Base-by-base conservation (phyloP, 1,140 invertebrate genomes). In the Drosophila baimaii region DNA sequence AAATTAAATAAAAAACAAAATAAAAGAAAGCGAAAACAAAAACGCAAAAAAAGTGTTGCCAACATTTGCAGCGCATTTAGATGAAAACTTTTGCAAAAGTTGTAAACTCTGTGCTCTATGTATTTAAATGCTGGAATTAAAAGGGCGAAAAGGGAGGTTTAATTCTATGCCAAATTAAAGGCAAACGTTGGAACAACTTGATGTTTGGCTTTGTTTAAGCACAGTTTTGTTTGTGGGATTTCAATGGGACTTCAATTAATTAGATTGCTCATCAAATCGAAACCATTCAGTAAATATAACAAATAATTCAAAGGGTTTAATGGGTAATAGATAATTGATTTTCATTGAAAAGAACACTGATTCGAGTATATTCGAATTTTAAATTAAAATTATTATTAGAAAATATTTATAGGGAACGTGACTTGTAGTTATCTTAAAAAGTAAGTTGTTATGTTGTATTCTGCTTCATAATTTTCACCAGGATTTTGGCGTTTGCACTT, bases 21-120 rank as follows among this genome's bases (percentile, higher is more conserved):
- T 27, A 55, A 33, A 35, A 21, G 13, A 21, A 59, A 8, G 10
- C 25, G 5, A 44, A 46, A 57, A 29, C 21, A 19, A 29, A 59
- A 46, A 19, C 9, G 46, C n/a, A n/a, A 54, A 64, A 69, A 73
- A 71, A 73, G 70, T 73, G 70, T 71, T 71, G 65, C 55, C 66
- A 71, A 46, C 66, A 71, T 73, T 71, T 73, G 37, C 56, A 73
- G 71, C 56, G 49, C 49, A 74, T 73, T 74, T 63, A 73, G 56
- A 73, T 44, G 69, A 62, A 73, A 74, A 74, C 23, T 74, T 74
- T 73, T 33, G 9, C 19, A 29, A 72, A 73, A 72, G 68, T 72
- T 73, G 70, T 44, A 51, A 73, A 73, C 70, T 73, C 46, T 44
- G 37, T 44, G 37, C 35, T 43, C 25, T 37, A 51, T 61, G 46